Conservation (phyloP, 2,797 vertebrate species). For the Threskiornis aethiopicus region DNA sequence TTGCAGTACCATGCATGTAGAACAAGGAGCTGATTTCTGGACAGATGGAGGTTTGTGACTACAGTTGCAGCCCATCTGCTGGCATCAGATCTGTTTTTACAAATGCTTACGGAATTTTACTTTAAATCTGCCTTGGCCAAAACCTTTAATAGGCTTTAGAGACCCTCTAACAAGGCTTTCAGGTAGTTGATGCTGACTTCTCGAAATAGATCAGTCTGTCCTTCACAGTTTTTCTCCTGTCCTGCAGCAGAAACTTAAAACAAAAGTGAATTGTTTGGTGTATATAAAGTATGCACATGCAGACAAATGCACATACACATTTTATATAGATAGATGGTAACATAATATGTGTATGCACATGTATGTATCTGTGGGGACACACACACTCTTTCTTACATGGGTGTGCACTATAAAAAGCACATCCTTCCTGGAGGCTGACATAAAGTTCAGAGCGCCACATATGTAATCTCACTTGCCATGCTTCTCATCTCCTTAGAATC, state of each 20-base stretch:
- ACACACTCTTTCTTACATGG: not conserved
- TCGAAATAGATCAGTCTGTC: not conserved
- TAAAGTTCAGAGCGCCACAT: not conserved
- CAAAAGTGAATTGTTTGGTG: not conserved
- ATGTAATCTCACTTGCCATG: not conserved
- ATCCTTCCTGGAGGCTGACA: not conserved
- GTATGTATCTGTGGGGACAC: not conserved
- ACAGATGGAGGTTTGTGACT: not conserved
- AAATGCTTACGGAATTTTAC: slow-evolving; percentile 5
- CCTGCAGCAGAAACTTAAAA: not conserved
- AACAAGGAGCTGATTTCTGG: not conserved
- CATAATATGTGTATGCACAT: too few relatives aligned
- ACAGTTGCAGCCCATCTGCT: slow-evolving; percentile 35
- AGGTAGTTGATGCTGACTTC: not conserved
- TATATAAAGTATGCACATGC: not conserved
- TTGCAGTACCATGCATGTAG: fast-evolving
- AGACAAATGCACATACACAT: not conserved
- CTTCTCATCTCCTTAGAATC: not conserved
- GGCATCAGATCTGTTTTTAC: slow-evolving; percentile 2
- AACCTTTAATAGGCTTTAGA: slow-evolving; percentile 59
- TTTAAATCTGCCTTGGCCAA: slow-evolving; percentile 22
- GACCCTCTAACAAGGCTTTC: not conserved
- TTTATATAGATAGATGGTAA: not conserved
- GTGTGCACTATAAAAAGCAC: not conserved
- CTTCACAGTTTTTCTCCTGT: not conserved